Conservation (phyloP, 1,140 invertebrate species). For the Acyrthosiphon pisum region DNA sequence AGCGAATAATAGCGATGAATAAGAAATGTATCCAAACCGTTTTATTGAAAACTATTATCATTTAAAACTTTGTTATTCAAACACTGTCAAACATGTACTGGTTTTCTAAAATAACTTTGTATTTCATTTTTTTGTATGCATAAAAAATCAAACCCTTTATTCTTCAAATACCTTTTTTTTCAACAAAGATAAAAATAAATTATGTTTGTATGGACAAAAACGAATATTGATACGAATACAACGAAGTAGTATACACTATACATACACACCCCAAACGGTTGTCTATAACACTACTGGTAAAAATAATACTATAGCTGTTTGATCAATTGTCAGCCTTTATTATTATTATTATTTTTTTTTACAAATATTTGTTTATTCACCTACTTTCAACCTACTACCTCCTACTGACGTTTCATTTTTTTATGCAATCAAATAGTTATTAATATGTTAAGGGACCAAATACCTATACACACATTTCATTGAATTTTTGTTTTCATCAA, state of each 20-base stretch:
- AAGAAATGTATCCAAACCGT: background rate
- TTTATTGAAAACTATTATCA: background rate
- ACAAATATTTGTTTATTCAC: background rate
- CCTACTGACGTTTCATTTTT: background rate
- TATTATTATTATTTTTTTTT: background rate
- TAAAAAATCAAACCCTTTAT: background rate
- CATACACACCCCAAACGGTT: background rate
- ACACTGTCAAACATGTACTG: background rate
- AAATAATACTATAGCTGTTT: background rate
- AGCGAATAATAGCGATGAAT: background rate
- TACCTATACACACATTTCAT: background rate
- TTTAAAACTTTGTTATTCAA: background rate
- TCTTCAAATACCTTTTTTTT: background rate
- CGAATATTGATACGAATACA: background rate
- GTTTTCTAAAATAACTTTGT: background rate
- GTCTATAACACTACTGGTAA: background rate
- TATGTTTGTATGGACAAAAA: background rate
- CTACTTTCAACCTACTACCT: background rate
- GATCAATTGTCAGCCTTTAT: background rate
- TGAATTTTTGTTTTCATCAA: background rate
- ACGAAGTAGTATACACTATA: background rate
- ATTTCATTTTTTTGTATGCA: background rate
- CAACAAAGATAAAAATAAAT: slow-evolving; percentile 4
- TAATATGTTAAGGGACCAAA: background rate
- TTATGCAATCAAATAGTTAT: background rate